Conservation (phyloP, 2,888 invertebrate genomes). For the Merodon equestris region DNA sequence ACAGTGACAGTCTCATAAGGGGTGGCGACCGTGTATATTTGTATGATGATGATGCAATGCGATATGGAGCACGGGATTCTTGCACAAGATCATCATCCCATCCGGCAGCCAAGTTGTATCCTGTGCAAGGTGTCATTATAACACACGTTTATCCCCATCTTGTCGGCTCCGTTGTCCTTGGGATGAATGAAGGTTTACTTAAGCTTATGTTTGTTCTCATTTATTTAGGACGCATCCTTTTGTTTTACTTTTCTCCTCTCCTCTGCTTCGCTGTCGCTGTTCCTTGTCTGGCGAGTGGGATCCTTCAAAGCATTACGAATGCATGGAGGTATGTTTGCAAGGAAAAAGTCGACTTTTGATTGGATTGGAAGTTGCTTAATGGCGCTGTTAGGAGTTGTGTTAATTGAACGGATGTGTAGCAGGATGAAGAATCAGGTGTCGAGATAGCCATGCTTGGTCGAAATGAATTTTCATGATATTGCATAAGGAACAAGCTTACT, state of each 20-base stretch:
- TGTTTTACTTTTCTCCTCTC: too few relatives aligned
- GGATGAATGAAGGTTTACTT: constrained; percentile 61
- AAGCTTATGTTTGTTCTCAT: constrained; percentile 57
- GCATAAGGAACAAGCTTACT: too few relatives aligned
- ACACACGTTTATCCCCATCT: constrained; percentile 19
- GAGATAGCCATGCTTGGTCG: too few relatives aligned
- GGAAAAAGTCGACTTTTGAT: constrained; percentile 54
- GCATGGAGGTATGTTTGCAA: constrained; percentile 45
- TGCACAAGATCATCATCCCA: constrained; percentile 9
- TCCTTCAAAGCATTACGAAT: constrained; percentile 42
- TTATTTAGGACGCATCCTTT: constrained; percentile 47
- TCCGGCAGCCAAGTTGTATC: constrained; percentile 27
- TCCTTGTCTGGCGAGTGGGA: neutral
- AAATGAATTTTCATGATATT: too few relatives aligned
- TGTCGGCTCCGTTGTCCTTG: constrained; percentile 24
- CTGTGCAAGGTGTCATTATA: constrained; percentile 56
- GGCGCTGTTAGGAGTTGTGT: constrained; percentile 35
- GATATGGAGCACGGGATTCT: constrained; percentile 54
- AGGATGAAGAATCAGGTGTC: neutral
- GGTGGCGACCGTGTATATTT: constrained; percentile 17
- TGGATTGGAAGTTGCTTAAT: constrained; percentile 60
- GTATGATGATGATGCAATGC: constrained; percentile 68
- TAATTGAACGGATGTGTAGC: constrained; percentile 44
- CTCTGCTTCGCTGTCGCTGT: too few relatives aligned
- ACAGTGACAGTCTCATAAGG: constrained; percentile 57